Evolutionary conservation across 2,113 vertebrate genomes (phyloP).

Genomic region (Enhydra lutris): DNA sequence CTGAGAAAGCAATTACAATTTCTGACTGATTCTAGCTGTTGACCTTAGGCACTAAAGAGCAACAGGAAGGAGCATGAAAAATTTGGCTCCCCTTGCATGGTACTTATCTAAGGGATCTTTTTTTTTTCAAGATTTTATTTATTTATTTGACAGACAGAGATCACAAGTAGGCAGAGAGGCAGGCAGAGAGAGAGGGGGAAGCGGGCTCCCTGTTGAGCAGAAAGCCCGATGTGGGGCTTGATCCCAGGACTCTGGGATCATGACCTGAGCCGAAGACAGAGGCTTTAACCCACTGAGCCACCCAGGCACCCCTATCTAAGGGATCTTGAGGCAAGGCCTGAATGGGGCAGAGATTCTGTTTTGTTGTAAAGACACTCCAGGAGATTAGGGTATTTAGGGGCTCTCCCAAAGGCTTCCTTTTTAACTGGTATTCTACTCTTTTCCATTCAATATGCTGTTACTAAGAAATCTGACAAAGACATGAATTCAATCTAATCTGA

Average conservation of each 20-base stretch:
- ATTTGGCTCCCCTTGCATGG: neutral
- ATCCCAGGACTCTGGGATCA: too few relatives aligned
- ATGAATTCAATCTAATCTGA: neutral
- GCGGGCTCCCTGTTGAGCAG: too few relatives aligned
- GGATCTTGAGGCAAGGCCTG: neutral
- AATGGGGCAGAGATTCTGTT: neutral
- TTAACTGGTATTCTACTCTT: neutral
- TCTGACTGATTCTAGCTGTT: neutral
- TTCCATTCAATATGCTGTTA: neutral
- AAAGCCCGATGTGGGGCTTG: too few relatives aligned
- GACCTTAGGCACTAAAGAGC: neutral
- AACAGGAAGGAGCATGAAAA: neutral
- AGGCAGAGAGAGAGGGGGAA: too few relatives aligned
- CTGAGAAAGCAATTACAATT: neutral
- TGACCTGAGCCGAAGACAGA: too few relatives aligned
- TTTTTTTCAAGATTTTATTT: too few relatives aligned
- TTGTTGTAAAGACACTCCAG: neutral
- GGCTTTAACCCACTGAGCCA: too few relatives aligned
- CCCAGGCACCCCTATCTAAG: neutral
- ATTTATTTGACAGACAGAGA: too few relatives aligned
- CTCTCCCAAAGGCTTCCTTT: neutral
- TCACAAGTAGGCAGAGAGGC: too few relatives aligned
- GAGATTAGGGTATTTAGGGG: neutral
- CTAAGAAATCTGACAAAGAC: conserved; percentile 1
- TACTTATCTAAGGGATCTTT: neutral